Conservation (phyloP, 2,797 vertebrate genomes). For the Enoplosus armatus region DNA sequence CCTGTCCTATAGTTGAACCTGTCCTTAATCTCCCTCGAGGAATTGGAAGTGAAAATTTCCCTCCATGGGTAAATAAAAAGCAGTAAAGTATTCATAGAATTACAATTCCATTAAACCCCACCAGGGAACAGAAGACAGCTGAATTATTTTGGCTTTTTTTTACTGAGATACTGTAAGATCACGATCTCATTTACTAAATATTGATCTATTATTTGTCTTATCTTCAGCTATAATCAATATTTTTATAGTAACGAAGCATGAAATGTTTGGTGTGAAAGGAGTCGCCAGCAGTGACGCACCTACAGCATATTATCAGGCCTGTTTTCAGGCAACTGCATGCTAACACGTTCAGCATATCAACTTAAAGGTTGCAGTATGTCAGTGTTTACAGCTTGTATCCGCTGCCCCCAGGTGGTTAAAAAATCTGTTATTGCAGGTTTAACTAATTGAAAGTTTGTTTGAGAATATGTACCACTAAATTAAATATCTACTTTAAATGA, state of each 20-base stretch:
- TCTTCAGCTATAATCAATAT: background rate
- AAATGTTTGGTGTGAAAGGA: background rate
- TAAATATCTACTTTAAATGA: background rate
- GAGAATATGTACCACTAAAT: background rate
- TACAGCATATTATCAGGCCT: background rate
- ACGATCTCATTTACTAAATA: conserved; percentile 32
- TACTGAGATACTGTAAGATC: conserved; percentile 5
- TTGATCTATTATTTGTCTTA: conserved; percentile 10
- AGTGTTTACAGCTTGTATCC: background rate
- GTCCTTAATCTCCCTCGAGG: conserved; percentile 30
- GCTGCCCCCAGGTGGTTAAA: background rate
- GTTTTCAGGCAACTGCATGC: background rate
- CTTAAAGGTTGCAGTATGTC: background rate
- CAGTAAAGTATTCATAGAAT: conserved; percentile 20
- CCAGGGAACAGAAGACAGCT: conserved; percentile 3
- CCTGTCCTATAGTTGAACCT: conserved; percentile 28
- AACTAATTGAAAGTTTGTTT: background rate
- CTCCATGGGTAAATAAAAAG: conserved; percentile 35
- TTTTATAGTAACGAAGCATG: background rate
- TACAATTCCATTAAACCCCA: conserved; percentile 35
- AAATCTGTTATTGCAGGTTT: no score
- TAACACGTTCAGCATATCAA: background rate
- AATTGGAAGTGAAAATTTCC: conserved; percentile 23
- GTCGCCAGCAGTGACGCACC: background rate
- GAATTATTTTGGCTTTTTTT: conserved; percentile 33